Conservation (phyloP, 2,888 invertebrate genomes). For the Cosmia pyralina region DNA sequence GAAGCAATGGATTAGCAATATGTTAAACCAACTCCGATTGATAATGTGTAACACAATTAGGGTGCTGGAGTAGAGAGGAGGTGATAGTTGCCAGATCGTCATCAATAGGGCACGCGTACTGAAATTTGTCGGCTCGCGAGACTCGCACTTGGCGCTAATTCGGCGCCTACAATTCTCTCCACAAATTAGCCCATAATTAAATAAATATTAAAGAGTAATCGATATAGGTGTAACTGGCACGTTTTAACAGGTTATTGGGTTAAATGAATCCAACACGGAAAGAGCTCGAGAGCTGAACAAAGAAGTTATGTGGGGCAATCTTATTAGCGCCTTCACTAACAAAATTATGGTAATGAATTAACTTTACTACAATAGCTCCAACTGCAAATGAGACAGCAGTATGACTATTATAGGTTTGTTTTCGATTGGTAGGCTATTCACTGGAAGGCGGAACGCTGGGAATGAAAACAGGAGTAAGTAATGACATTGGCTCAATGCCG, state of each 20-base stretch:
- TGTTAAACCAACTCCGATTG: too few species aligned
- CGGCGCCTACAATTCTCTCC: slow-evolving; percentile 30
- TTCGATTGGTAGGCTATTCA: slow-evolving; percentile 22
- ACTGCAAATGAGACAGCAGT: slow-evolving; percentile 29
- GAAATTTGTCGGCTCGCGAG: slow-evolving; percentile 56
- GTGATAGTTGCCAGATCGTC: slow-evolving; percentile 62
- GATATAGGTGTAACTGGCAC: slow-evolving; percentile 27
- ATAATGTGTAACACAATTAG: too few species aligned
- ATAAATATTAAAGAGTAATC: slow-evolving; percentile 39
- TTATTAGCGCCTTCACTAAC: slow-evolving; percentile 11
- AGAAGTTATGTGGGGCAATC: slow-evolving; percentile 43
- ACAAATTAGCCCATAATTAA: slow-evolving; percentile 32
- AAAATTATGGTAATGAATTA: slow-evolving; percentile 30
- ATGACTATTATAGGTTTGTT: slow-evolving; percentile 22
- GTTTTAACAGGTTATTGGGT: slow-evolving; percentile 45
- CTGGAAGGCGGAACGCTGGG: slow-evolving; percentile 47
- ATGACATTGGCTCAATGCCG: slow-evolving; percentile 76
- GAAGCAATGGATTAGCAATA: too few species aligned
- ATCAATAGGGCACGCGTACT: slow-evolving; percentile 39
- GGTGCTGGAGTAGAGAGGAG: too few species aligned
- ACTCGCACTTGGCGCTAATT: slow-evolving; percentile 47
- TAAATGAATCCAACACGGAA: slow-evolving; percentile 43
- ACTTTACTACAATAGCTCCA: slow-evolving; percentile 23
- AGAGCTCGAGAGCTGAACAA: slow-evolving; percentile 33
- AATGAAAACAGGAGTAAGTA: slow-evolving; percentile 61